A percentile compares a stretch with the other conserved stretches of the same genome.
These are phyloP conservation scores for Atlantisia rogersi DNA, from an alignment of 2,113 vertebrate species.

Conservation along the genomic window DNA sequence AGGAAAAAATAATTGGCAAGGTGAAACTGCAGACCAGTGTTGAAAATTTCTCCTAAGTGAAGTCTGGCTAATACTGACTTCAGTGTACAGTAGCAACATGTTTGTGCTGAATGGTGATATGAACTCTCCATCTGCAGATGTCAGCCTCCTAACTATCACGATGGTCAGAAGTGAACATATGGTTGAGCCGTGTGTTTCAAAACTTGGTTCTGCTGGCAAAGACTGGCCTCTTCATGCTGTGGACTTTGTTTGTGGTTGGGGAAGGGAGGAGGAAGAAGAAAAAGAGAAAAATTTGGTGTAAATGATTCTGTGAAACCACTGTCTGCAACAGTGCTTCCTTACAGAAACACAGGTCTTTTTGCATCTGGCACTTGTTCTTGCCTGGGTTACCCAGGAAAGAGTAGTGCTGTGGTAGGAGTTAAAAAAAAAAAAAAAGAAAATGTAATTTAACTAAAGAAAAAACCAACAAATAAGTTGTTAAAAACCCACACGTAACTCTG, in stretches of 20 bases:
- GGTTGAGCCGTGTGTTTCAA: slow-evolving; percentile 33
- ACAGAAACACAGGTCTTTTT: slow-evolving; percentile 1
- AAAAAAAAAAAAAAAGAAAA: not conserved
- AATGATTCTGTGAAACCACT: not conserved
- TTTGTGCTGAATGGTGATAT: slow-evolving; percentile 10
- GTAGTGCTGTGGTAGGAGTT: not conserved
- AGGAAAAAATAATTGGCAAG: slow-evolving; percentile 4
- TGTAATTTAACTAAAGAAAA: slow-evolving; percentile 4
- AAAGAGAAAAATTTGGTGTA: not conserved
- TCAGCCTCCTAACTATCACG: slow-evolving; percentile 20
- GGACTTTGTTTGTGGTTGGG: slow-evolving; percentile 22
- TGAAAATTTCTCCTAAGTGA: slow-evolving; percentile 26
- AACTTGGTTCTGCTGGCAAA: slow-evolving; percentile 48
- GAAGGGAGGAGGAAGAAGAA: not conserved
- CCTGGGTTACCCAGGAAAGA: not conserved
- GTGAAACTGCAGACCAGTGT: not conserved
- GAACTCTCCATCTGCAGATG: slow-evolving; percentile 33
- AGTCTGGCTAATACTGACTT: slow-evolving; percentile 27
- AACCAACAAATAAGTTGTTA: not conserved
- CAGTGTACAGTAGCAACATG: not conserved
- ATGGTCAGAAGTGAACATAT: slow-evolving; percentile 53
- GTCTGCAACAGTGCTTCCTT: not conserved
- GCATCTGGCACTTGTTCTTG: slow-evolving; percentile 8
- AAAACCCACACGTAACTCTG: not conserved
- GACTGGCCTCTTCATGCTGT: slow-evolving; percentile 56